phyloP scores from a whole-genome alignment of 2,797 vertebrate genomes.

The Bradypodion pumilum region DNA sequence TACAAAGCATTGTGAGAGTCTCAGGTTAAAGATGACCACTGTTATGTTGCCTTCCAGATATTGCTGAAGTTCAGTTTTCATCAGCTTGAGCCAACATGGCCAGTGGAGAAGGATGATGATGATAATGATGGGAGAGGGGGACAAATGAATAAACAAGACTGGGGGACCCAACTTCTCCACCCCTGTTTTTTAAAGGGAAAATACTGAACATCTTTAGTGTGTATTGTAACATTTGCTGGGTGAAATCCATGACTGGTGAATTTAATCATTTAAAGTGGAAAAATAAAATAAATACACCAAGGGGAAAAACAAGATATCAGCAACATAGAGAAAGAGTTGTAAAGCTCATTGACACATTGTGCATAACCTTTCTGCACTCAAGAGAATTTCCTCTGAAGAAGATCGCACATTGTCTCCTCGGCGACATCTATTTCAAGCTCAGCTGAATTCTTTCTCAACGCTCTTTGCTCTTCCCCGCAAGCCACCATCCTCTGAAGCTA shows the following conservation, averaged over 20 bases:
- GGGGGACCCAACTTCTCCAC: background rate
- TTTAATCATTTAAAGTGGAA: background rate
- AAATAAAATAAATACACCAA: background rate
- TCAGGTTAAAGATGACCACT: background rate
- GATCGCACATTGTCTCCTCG: accelerated
- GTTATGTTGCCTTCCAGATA: no score
- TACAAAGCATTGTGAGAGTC: background rate
- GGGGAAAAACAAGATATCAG: background rate
- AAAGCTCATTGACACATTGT: background rate
- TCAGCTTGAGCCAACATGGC: background rate
- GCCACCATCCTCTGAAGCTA: background rate
- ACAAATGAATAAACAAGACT: background rate
- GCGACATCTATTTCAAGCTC: background rate
- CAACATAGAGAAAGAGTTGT: accelerated
- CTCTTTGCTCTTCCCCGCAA: background rate
- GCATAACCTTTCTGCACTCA: background rate
- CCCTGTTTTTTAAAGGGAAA: background rate
- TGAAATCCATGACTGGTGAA: background rate
- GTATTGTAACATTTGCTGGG: background rate
- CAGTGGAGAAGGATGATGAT: background rate
- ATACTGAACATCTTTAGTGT: background rate
- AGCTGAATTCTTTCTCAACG: background rate
- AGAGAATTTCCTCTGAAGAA: background rate
- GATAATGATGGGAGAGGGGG: no score
- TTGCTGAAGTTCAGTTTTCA: background rate